Conservation (phyloP, 2,797 vertebrate species). For the Novumbra hubbsi region DNA sequence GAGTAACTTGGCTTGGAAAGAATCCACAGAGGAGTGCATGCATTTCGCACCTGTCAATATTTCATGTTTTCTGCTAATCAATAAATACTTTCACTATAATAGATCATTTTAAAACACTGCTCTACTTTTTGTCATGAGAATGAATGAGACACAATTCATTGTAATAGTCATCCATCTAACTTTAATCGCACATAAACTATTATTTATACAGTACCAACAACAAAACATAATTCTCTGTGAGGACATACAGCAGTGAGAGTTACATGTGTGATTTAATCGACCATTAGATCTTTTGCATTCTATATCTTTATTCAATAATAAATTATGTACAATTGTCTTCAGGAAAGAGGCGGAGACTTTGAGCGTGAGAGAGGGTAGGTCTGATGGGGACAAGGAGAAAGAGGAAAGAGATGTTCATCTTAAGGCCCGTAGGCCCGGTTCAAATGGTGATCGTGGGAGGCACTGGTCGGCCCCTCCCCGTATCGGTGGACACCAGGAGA, state of each 20-base stretch:
- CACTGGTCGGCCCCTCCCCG: constrained; percentile 60
- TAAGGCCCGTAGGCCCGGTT: constrained; percentile 13
- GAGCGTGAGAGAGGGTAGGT: constrained; percentile 24
- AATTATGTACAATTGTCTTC: constrained; percentile 62
- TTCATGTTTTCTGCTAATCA: neutral
- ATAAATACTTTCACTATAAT: neutral
- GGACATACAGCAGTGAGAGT: constrained; percentile 25
- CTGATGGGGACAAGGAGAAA: constrained; percentile 5
- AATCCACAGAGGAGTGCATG: neutral
- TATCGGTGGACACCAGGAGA: constrained; percentile 44
- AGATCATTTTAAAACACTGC: neutral
- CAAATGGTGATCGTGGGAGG: constrained; percentile 51
- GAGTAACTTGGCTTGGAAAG: neutral
- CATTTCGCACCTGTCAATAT: neutral
- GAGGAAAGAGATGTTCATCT: constrained; percentile 12
- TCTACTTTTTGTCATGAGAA: neutral
- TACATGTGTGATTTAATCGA: constrained; percentile 28
- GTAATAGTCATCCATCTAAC: constrained; percentile 8
- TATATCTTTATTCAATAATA: constrained; percentile 56
- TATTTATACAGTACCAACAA: constrained; percentile 59
- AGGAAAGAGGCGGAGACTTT: constrained; percentile 5
- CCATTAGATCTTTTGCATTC: constrained; percentile 38
- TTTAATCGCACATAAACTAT: constrained; percentile 53
- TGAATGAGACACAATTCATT: neutral
- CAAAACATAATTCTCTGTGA: constrained; percentile 39